Conservation (phyloP, 2,113 vertebrate species). For the Vicugna pacos region DNA sequence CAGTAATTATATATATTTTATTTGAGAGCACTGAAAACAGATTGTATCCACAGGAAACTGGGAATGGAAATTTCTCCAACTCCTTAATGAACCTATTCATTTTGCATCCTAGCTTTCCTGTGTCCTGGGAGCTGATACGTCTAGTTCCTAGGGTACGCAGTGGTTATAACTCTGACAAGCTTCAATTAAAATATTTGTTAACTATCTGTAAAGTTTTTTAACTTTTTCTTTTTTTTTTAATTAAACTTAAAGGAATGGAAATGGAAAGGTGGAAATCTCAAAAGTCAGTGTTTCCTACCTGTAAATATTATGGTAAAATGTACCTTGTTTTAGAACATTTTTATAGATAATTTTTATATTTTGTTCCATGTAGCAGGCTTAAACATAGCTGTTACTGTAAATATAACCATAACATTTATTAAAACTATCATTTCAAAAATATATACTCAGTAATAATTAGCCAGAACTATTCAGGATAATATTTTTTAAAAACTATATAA, state of each 20-base stretch:
- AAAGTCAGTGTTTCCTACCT: constrained; percentile 34
- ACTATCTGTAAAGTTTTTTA: constrained; percentile 34
- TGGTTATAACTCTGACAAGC: constrained; percentile 35
- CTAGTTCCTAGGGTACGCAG: constrained; percentile 45
- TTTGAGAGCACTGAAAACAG: constrained; percentile 68
- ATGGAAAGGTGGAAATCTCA: neutral
- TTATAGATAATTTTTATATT: constrained; percentile 69
- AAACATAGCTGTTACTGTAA: neutral
- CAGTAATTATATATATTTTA: constrained; percentile 43
- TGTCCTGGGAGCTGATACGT: constrained; percentile 15
- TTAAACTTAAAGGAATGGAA: constrained; percentile 63
- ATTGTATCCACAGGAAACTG: constrained; percentile 28
- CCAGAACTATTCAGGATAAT: neutral
- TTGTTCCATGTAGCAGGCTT: neutral
- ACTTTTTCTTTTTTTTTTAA: neutral
- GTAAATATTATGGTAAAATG: constrained; percentile 68
- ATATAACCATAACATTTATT: neutral
- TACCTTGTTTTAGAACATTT: constrained; percentile 61
- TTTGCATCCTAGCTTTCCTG: constrained; percentile 67
- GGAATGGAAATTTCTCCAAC: constrained; percentile 54
- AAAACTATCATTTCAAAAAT: constrained; percentile 1
- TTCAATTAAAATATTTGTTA: constrained; percentile 53
- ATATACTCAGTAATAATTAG: neutral
- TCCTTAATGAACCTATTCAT: constrained; percentile 65
- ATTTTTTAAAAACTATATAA: too few species aligned